Evolutionary conservation across 30 jellyfish, hydroid and myxozoan species (phyloP).

Genomic region (Hydractinia symbiolongicarpus): DNA sequence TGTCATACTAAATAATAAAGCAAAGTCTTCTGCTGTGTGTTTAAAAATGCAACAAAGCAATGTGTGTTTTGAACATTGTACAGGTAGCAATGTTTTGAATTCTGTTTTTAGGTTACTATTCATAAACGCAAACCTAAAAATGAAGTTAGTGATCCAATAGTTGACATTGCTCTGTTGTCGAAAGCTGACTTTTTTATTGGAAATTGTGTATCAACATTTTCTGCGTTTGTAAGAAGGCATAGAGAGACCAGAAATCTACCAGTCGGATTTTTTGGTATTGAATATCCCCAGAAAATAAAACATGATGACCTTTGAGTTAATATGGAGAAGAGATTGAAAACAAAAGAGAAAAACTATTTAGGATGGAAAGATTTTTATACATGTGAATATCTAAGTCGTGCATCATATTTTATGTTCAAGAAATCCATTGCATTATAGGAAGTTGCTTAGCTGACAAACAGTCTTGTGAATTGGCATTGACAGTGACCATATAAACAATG

Average conservation of each 20-base stretch:
- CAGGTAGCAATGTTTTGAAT: neutral
- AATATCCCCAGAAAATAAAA: neutral
- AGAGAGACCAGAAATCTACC: slow-evolving; percentile 51
- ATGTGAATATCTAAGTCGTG: too few relatives aligned
- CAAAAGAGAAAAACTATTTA: too few relatives aligned
- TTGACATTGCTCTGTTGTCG: slow-evolving; percentile 83
- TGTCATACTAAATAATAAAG: too few relatives aligned
- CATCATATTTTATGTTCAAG: neutral
- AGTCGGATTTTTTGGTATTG: slow-evolving; percentile 53
- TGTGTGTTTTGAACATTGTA: neutral
- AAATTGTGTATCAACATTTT: slow-evolving; percentile 86
- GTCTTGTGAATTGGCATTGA: too few relatives aligned
- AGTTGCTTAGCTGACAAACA: neutral
- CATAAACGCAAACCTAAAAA: slow-evolving; percentile 43
- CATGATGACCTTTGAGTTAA: neutral
- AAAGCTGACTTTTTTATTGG: slow-evolving; percentile 82
- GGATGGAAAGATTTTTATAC: too few relatives aligned
- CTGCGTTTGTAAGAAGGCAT: slow-evolving; percentile 87
- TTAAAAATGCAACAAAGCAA: neutral
- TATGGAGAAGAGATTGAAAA: neutral
- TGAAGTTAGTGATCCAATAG: slow-evolving; percentile 73
- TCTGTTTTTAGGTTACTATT: slow-evolving; percentile 33
- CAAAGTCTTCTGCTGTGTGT: too few relatives aligned
- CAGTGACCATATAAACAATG: too few relatives aligned
- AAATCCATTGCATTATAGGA: neutral